Evolutionary conservation across 2,888 invertebrate species (phyloP).

Genomic region (Oxycera nigricornis): DNA sequence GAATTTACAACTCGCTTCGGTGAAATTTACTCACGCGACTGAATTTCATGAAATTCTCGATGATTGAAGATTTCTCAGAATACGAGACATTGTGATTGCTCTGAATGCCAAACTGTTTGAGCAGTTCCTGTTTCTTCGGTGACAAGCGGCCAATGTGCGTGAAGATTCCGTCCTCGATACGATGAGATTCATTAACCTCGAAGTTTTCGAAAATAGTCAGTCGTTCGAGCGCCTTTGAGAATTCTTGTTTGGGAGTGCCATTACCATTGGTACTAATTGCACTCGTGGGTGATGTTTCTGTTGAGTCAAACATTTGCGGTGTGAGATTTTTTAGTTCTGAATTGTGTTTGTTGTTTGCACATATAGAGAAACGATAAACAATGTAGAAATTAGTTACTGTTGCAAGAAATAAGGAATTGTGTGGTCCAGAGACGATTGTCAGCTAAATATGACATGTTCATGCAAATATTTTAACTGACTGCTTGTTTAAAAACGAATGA

Average conservation of each 20-base stretch:
- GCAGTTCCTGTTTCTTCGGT: slow-evolving; percentile 61
- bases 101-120: slow-evolving; percentile 63
- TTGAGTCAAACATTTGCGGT: slow-evolving; percentile 57
- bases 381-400: too few species aligned
- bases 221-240: slow-evolving; percentile 56
- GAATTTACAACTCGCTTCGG: neutral
- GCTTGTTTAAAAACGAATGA: too few species aligned
- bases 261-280: slow-evolving; percentile 44
- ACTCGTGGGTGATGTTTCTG: slow-evolving; percentile 49
- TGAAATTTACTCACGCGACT: slow-evolving; percentile 61
- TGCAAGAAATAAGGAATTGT: too few species aligned
- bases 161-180: slow-evolving; percentile 61
- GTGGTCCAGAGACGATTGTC: too few species aligned
- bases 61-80: slow-evolving; percentile 62
- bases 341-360: neutral
- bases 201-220: slow-evolving; percentile 60
- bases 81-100: slow-evolving; percentile 62
- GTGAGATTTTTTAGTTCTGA: slow-evolving; percentile 57
- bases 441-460: too few species aligned
- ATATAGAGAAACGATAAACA: neutral
- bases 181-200: slow-evolving; percentile 60
- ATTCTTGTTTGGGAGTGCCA: slow-evolving; percentile 47
- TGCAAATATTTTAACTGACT: too few species aligned
- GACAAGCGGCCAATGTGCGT: slow-evolving; percentile 61
- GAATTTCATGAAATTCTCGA: slow-evolving; percentile 63